Percentiles rank a stretch among this genome's conserved stretches.
These are phyloP conservation scores for pig (Sus scrofa) DNA, from an alignment of 2,113 vertebrate species.

Conservation along the genomic window T2T-Sscrofa CM000825.6:48224001-48224500, in stretches of 20 bases:
- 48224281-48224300: neutral
- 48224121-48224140: neutral
- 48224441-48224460: too few relatives aligned
- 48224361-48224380: neutral
- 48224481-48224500: too few relatives aligned
- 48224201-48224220: neutral
- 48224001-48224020: too few relatives aligned
- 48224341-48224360: too few relatives aligned
- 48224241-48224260: neutral
- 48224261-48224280: neutral
- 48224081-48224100: too few relatives aligned
- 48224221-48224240: neutral
- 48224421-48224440: too few relatives aligned
- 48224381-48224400: neutral
- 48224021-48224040: too few relatives aligned
- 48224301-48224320: neutral
- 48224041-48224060: neutral
- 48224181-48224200: too few relatives aligned
- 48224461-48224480: too few relatives aligned
- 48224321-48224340: neutral
- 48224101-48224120: neutral
- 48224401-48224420: too few relatives aligned
- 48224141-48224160: neutral
- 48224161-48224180: neutral
- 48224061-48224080: neutral